A percentile compares a stretch with the other conserved stretches of the same genome.
phyloP scores from a whole-genome alignment of 1,140 invertebrate species.

The Mizuhopecten yessoensis region DNA sequence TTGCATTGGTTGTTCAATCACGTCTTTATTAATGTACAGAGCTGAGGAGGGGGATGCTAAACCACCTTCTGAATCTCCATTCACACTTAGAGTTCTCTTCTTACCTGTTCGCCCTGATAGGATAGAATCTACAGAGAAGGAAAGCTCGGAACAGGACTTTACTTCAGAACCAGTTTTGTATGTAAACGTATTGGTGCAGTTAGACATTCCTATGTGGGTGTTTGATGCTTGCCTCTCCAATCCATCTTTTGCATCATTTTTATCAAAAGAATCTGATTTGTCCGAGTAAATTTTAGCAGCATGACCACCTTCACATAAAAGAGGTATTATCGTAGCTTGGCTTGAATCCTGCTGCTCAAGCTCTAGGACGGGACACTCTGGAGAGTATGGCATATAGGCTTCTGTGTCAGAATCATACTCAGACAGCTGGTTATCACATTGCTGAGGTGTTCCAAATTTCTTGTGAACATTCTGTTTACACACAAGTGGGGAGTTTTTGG shows the following conservation, averaged over 20 bases:
- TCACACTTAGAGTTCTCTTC: neutral
- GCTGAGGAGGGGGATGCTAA: neutral
- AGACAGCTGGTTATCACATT: neutral
- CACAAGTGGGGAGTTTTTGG: neutral
- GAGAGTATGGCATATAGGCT: neutral
- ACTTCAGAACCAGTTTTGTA: neutral
- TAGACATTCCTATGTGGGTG: neutral
- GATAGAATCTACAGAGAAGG: neutral
- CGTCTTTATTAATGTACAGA: neutral
- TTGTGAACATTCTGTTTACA: neutral
- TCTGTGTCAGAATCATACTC: constrained; percentile 15
- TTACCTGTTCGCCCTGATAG: neutral
- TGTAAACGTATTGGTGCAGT: neutral
- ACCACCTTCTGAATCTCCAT: neutral
- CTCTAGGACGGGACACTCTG: neutral
- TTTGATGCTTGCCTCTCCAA: neutral
- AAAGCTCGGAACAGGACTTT: neutral
- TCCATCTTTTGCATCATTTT: neutral
- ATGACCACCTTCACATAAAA: neutral
- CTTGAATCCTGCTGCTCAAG: neutral
- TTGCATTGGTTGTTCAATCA: neutral
- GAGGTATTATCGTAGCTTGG: neutral
- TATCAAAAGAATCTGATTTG: neutral
- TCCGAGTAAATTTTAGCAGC: neutral
- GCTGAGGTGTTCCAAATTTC: neutral